phyloP scores from a whole-genome alignment of 2,797 vertebrate species.

The Argya squamiceps region DNA sequence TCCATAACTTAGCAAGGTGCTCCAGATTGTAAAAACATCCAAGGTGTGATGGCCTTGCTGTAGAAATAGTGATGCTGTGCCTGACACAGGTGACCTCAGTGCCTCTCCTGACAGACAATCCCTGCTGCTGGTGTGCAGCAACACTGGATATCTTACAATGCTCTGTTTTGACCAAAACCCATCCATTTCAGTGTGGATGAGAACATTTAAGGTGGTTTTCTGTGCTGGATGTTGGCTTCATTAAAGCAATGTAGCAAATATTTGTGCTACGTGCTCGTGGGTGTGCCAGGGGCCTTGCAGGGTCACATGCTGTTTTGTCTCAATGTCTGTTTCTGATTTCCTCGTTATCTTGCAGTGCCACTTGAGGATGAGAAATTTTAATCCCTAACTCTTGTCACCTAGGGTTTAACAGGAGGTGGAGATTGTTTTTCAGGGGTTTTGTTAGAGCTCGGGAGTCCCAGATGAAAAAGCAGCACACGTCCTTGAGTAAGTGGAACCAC shows the following conservation, averaged over 20 bases:
- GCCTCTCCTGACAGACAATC: not conserved
- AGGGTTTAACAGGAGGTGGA: not conserved
- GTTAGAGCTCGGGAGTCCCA: not conserved
- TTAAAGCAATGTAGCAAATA: not conserved
- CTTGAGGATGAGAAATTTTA: slow-evolving; percentile 15
- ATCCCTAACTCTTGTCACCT: not conserved
- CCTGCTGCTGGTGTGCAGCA: not conserved
- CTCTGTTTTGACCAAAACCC: not conserved
- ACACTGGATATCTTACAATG: not conserved
- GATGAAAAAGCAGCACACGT: not conserved
- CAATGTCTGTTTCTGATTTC: not conserved
- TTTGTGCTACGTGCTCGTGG: rapidly evolving
- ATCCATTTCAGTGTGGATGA: not conserved
- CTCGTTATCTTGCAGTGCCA: not conserved
- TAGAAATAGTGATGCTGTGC: not conserved
- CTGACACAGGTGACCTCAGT: not conserved
- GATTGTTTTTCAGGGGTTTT: not conserved
- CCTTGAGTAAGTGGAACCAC: not conserved
- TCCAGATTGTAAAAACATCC: not conserved
- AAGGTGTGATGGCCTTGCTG: not conserved
- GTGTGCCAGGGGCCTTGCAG: not conserved
- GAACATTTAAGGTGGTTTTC: not conserved
- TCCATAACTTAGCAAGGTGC: not conserved
- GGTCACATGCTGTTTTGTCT: slow-evolving; percentile 2
- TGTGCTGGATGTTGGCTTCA: rapidly evolving